Evolutionary conservation across 2,888 invertebrate species (phyloP), one percentile per base, ranked within the genome.

Genomic region (Sepioteuthis lessoniana): DNA sequence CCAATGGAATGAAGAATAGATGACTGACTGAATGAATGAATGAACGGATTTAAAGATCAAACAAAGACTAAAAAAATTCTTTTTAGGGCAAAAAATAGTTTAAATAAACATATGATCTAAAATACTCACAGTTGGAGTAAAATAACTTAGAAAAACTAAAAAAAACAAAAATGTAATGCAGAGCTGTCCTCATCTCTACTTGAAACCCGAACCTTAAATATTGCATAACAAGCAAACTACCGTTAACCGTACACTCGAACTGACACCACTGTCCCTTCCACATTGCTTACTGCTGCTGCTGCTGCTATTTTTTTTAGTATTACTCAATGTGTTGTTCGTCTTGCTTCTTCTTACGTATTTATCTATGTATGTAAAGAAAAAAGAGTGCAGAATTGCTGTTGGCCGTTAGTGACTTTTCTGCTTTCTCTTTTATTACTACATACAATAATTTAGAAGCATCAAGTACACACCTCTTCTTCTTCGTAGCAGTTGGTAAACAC

Each of bases 401-500:
- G n/a, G 10, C n/a, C n/a, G 13, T 76, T 76, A 28, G 55, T 28
- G 55, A 28, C 55, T 28, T 55, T 21, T 55, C 55, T 76, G 7
- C 21, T n/a, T 76, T n/a, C 13, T 76, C 8, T 10, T n/a, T 8
- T 60, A 4, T n/a, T n/a, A 76, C 76, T 76, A n/a, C 76, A 21
- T 76, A 76, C n/a, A 76, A 3, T 13, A n/a, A 76, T n/a, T n/a
- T 76, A n/a, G 76, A 76, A 76, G 76, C 76, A 76, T n/a, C n/a
- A n/a, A 76, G n/a, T 76, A 76, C n/a, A 76, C 76, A 76, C 76
- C 76, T 76, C 76, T 60, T 60, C 76, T 60, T 60, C 31, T 76
- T n/a, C 76, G 76, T 76, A 76, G 76, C 76, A 76, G 76, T 76
- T 76, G 76, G 76, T 76, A 76, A 76, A 76, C 76, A 76, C n/a